Evolutionary conservation across 2,797 vertebrate genomes (phyloP), one percentile per base, ranked within the genome.

Genomic region (Cottoperca gobio): DNA sequence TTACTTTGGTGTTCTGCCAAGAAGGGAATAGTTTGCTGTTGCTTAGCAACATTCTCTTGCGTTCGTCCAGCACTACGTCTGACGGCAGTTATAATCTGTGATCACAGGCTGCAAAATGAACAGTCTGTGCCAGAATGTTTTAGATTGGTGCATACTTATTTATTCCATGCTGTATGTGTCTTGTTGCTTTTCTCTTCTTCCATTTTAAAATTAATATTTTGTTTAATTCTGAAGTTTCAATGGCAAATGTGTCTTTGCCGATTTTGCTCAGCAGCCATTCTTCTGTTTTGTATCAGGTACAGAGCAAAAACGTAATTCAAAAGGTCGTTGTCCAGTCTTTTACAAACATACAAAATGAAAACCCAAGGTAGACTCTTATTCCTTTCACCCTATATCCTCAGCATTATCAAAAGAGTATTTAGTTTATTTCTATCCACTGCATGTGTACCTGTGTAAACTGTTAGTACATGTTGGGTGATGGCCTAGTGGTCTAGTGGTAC

Each of bases 1-100:
- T 64, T 55, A 83, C 43, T 81, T 72, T 69, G 60, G 40, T 67
- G 33, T 14, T 61, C 58, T 62, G 40, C 43, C 40, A 70, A 69
- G 37, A 79, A 67, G 73, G n/a, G n/a, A 67, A 73, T 63, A 50
- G 67, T 73, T 82, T 78, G 52, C 72, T 68, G 85, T 88, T 86
- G 84, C 83, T 71, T 77, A 70, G 86, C 80, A 88, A 86, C 80
- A 69, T 77, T 75, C 53, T 75, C 81, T 85, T 81, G 59, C 82
- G 53, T 60, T 61, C 6, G 3, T 74, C 49, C 59, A 70, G 50
- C 57, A 52, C 84, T 45, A 59, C 57, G 40, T 76, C 58, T 75
- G 69, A 76, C 57, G 54, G 83, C 72, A 59, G 40, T 62, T 81
- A 24, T 82, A 79, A 88, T 79, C 49, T 84, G 23, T 88, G 54